Conservation (phyloP, 2,888 invertebrate species). For the Microdon myrmicae region DNA sequence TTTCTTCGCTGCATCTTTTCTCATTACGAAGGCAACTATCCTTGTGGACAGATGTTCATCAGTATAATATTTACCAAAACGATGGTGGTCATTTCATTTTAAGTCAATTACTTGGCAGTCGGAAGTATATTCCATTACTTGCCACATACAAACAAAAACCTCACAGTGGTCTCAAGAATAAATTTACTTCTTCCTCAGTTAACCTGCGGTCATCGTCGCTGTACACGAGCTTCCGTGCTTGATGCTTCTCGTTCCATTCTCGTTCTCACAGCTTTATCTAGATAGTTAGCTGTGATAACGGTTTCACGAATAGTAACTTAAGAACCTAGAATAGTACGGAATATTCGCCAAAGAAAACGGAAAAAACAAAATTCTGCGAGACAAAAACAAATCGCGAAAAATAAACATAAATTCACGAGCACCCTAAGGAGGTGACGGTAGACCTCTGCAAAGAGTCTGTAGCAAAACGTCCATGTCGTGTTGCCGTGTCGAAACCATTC, state of each 20-base stretch:
- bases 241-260: conserved; percentile 17
- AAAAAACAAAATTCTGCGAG: conserved; percentile 4
- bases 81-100: too few relatives aligned
- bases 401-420: conserved; percentile 25
- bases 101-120: too few relatives aligned
- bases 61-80: too few relatives aligned
- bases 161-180: too few relatives aligned
- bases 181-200: conserved; percentile 19
- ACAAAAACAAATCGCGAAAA: conserved; percentile 1
- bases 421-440: background rate
- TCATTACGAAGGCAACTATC: too few relatives aligned
- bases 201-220: conserved; percentile 5
- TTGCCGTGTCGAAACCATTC: too few relatives aligned
- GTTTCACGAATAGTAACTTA: conserved; percentile 47
- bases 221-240: conserved; percentile 25
- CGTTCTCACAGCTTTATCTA: conserved; percentile 23
- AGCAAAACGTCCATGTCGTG: too few relatives aligned
- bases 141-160: too few relatives aligned
- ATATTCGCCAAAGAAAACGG: conserved; percentile 14
- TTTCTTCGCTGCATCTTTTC: too few relatives aligned
- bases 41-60: too few relatives aligned
- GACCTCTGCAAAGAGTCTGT: background rate
- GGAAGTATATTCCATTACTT: too few relatives aligned
- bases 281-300: conserved; percentile 41
- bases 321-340: conserved; percentile 39